phyloP scores from a whole-genome alignment of 2,113 vertebrate species.

The Gymnogyps californianus region DNA sequence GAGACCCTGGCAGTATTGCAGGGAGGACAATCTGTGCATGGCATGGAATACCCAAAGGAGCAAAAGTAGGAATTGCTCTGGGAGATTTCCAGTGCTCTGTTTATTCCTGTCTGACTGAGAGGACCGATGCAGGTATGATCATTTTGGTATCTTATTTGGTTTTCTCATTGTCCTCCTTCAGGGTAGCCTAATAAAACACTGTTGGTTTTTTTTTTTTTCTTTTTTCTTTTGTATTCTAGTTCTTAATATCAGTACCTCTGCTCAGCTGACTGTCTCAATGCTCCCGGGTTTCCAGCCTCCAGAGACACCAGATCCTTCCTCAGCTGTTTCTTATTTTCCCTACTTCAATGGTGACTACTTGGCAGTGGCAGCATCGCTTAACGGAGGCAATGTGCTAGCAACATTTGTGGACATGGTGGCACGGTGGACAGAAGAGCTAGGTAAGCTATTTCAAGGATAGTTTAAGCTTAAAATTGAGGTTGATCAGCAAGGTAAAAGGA shows the following conservation, averaged over 20 bases:
- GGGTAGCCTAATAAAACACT: background rate
- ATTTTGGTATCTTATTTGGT: background rate
- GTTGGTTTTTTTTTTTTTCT: too few species aligned
- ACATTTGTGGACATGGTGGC: conserved; percentile 85
- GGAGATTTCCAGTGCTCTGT: conserved; percentile 95
- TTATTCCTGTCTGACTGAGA: conserved; percentile 85
- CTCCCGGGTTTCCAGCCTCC: conserved; percentile 82
- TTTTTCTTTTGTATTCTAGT: conserved; percentile 64
- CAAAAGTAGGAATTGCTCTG: conserved; percentile 86
- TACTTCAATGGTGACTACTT: conserved; percentile 85
- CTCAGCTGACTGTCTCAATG: conserved; percentile 87
- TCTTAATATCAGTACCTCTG: conserved; percentile 93
- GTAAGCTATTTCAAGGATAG: conserved; percentile 55
- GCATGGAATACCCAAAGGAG: conserved; percentile 83
- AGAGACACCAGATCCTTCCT: conserved; percentile 72
- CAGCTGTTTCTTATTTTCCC: conserved; percentile 84
- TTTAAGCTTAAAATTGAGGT: background rate
- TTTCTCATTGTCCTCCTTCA: background rate
- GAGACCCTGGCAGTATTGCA: conserved; percentile 79
- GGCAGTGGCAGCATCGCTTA: conserved; percentile 91
- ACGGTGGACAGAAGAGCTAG: conserved; percentile 87
- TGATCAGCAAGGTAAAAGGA: background rate
- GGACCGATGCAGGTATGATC: conserved; percentile 84
- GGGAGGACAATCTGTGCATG: conserved; percentile 78
- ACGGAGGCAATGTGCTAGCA: conserved; percentile 90